Base-by-base conservation (phyloP, 1,140 invertebrate species). In the Brachionus rotundiformis region DNA sequence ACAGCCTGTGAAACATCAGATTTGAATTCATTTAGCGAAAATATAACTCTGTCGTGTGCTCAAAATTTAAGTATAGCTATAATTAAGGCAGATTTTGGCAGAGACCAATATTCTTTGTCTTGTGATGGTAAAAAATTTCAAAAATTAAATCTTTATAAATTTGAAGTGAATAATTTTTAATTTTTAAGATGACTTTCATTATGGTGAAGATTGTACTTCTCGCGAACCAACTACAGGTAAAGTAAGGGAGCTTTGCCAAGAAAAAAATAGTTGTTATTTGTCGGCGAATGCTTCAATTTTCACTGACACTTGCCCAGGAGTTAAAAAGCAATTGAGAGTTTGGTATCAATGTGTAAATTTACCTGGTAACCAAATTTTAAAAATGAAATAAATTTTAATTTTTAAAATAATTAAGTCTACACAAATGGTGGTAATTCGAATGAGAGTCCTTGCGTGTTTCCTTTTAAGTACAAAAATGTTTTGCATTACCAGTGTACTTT, bases 381-480 rank as follows among this genome's bases (percentile, higher is more conserved):
- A 19, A 19, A 0, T 7, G 0, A 16, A 54, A 54, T n/a, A 49
- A 54, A 23, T 23, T 54, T 16, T 8, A 19, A 19, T 5, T 19
- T 23, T 54, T 19, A 8, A 7, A 25, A 23, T 44, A 49, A 6
- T 41, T 27, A 27, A 77, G 76, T 79, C 31, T 27, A 39, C 13
- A 61, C 76, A 7, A 31, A 23, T 59, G 47, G 36, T 23, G 76
- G 76, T 11, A 79, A 79, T 79, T 79, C 76, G 8, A 79, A 79
- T 39, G 8, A 41, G 23, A 79, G 23, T 10, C 76, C 76, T 11
- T 79, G 76, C 23, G 31, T 59, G 13, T 79, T 79, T 41, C 76
- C 76, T 39, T 79, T 79, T n/a, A 59, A 79, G 59, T 79, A 79
- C 36, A 79, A 79, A 36, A 79, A 79, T 16, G 19, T 79, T 59